Conservation (phyloP, 2,888 invertebrate genomes). For the Phaedon cochleariae region DNA sequence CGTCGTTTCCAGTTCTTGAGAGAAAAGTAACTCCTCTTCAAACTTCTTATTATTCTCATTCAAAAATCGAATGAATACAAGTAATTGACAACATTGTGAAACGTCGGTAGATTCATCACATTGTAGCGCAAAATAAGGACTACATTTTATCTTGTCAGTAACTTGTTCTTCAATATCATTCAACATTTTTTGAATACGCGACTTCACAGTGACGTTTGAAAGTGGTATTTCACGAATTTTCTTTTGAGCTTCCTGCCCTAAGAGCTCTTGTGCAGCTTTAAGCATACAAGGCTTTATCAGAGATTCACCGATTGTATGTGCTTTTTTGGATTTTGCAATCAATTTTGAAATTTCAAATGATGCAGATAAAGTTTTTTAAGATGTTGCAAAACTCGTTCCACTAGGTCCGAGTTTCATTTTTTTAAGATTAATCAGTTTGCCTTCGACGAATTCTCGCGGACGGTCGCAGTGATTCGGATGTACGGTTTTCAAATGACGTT, state of each 20-base stretch:
- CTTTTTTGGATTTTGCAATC: too few relatives aligned
- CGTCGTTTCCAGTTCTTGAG: conserved; percentile 36
- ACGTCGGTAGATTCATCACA: conserved; percentile 40
- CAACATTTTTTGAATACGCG: conserved; percentile 25
- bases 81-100: conserved; percentile 37
- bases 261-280: too few relatives aligned
- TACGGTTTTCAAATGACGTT: conserved; percentile 37
- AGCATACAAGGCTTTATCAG: too few relatives aligned
- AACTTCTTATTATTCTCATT: conserved; percentile 29
- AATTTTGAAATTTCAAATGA: conserved; percentile 38
- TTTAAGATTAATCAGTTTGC: conserved; percentile 33
- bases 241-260: too few relatives aligned
- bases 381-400: conserved; percentile 24
- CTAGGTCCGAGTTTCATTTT: conserved; percentile 30
- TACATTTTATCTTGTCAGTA: conserved; percentile 21
- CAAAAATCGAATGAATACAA: conserved; percentile 37
- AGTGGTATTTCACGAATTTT: conserved; percentile 27
- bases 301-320: too few relatives aligned
- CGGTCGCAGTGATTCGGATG: conserved; percentile 38
- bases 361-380: conserved; percentile 30
- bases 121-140: conserved; percentile 34
- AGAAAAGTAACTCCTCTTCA: conserved; percentile 36
- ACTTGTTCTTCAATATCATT: conserved; percentile 24
- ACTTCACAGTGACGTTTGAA: conserved; percentile 26
- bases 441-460: conserved; percentile 38